phyloP scores from a whole-genome alignment of 2,888 invertebrate genomes.

The Melanotus villosus region DNA sequence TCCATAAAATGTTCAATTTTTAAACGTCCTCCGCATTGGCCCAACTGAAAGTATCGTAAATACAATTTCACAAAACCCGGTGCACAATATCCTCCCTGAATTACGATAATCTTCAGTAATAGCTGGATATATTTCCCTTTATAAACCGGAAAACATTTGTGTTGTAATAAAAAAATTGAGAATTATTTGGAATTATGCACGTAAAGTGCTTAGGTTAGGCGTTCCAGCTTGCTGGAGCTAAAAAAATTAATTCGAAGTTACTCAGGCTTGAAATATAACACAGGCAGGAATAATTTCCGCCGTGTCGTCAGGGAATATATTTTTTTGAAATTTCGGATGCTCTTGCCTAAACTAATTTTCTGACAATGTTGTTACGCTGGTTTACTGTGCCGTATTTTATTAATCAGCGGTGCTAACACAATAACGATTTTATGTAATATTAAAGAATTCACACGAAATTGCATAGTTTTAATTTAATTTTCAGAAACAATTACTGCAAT shows the following conservation, averaged over 20 bases:
- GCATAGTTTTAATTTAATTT: too few relatives aligned
- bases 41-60: conserved; percentile 14
- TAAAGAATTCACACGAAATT: too few relatives aligned
- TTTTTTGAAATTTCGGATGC: conserved; percentile 1
- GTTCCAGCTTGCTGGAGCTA: neutral
- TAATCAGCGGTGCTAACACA: too few relatives aligned
- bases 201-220: neutral
- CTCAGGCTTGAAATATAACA: conserved; percentile 9
- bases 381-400: neutral
- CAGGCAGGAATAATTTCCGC: conserved; percentile 2
- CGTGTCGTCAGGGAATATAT: conserved; percentile 2
- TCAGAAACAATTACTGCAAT: too few relatives aligned
- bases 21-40: conserved; percentile 5
- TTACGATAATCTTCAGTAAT: conserved; percentile 27
- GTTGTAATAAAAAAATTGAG: conserved; percentile 9
- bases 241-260: conserved; percentile 6
- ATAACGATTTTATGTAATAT: too few relatives aligned
- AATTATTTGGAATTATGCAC: conserved; percentile 5
- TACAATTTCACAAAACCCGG: conserved; percentile 21
- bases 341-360: conserved; percentile 5
- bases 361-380: neutral
- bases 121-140: conserved; percentile 16
- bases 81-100: conserved; percentile 10
- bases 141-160: conserved; percentile 16
- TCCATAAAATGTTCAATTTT: conserved; percentile 15